Evolutionary conservation across 2,113 vertebrate species (phyloP).

Genomic region (Takifugu bimaculatus): DNA sequence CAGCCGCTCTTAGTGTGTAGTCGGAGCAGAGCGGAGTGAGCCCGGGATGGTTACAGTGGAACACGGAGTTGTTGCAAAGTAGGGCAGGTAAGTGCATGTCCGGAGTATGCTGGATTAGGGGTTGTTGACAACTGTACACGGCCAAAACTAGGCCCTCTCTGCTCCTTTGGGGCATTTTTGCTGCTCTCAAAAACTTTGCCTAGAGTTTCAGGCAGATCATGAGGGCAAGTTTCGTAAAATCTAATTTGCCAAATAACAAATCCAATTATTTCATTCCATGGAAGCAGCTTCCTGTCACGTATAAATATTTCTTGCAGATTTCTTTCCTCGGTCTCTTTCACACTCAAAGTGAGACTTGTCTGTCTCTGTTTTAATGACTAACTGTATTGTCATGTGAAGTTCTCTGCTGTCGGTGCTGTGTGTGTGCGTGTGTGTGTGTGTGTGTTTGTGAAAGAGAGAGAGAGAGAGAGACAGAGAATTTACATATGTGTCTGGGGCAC

Average conservation of each 20-base stretch:
- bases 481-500: slow-evolving; percentile 16
- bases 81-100: slow-evolving; percentile 77
- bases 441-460: slow-evolving; percentile 6
- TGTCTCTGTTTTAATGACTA: slow-evolving; percentile 46
- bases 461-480: background rate
- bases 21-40: slow-evolving; percentile 18
- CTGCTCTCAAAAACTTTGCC: slow-evolving; percentile 6
- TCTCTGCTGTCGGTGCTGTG: slow-evolving; percentile 21
- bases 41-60: slow-evolving; percentile 59
- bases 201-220: background rate
- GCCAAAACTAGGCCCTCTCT: slow-evolving; percentile 43
- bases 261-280: background rate
- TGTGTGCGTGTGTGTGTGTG: slow-evolving; percentile 7
- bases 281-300: no score
- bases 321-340: background rate
- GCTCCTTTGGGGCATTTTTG: slow-evolving; percentile 12
- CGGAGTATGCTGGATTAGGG: slow-evolving; percentile 66
- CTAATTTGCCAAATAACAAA: background rate
- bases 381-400: slow-evolving; percentile 36
- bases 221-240: no score
- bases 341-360: slow-evolving; percentile 11
- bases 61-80: slow-evolving; percentile 49
- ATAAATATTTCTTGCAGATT: background rate
- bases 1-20: slow-evolving; percentile 29
- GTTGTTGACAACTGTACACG: slow-evolving; percentile 63